These are phyloP conservation scores for Dipodomys ordii DNA, from an alignment of 2,113 vertebrate species.

Conservation along the genomic window DNA sequence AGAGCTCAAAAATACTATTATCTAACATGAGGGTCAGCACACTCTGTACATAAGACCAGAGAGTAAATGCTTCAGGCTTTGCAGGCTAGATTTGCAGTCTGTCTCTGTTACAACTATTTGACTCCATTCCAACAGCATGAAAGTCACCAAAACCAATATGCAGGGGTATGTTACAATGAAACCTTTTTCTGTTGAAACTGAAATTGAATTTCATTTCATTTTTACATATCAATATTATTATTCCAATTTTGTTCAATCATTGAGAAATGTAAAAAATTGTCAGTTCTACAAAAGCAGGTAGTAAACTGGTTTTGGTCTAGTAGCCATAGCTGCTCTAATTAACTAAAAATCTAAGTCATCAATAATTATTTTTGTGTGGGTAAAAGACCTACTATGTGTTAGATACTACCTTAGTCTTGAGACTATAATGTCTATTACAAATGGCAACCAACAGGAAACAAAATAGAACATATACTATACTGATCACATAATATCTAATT, in stretches of 20 bases:
- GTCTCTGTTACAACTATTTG: not conserved
- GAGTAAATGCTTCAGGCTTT: slow-evolving; percentile 20
- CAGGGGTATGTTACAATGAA: not conserved
- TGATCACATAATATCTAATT: not conserved
- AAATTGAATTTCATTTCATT: slow-evolving; percentile 56
- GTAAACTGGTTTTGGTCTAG: not conserved
- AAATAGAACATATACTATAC: not conserved
- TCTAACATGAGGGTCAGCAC: slow-evolving; percentile 10
- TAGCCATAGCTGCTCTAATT: not conserved
- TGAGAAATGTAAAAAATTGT: slow-evolving; percentile 49
- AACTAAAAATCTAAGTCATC: slow-evolving; percentile 30
- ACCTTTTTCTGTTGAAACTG: not conserved
- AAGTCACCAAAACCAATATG: not conserved
- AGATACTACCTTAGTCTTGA: not conserved
- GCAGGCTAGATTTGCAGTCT: not conserved
- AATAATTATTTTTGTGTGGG: not conserved
- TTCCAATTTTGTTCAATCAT: slow-evolving; percentile 8
- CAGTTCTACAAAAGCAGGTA: slow-evolving; percentile 10
- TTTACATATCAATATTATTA: not conserved
- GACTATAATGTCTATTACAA: not conserved
- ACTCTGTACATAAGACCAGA: not conserved
- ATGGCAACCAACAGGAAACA: not conserved
- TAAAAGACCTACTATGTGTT: not conserved
- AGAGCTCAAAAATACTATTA: slow-evolving; percentile 45
- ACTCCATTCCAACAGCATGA: not conserved